Evolutionary conservation across 2,888 invertebrate species (phyloP), one percentile per base, ranked within the genome.

Genomic region (Eulithis testata): DNA sequence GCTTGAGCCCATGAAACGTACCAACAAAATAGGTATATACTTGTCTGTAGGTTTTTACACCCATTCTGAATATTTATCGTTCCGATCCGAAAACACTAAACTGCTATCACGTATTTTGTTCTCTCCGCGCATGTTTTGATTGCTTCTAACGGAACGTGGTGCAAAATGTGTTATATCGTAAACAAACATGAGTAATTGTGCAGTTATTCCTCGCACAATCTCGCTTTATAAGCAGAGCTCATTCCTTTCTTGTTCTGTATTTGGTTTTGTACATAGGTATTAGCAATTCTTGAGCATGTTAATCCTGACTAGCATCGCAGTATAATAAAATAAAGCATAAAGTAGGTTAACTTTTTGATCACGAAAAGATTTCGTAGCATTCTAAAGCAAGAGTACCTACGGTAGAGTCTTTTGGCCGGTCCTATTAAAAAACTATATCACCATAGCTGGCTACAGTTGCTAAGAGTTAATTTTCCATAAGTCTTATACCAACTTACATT

Each of bases 171-270:
- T 77, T 77, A 71, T 76, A 74, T 74, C 72, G 75, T 82, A 83
- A 83, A 83, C 82, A 83, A 80, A 74, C 75, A 79, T 84, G 84
- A 83, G 79, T 82, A 82, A 83, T 76, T 76, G 74, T 71, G 69
- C 72, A 78, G 77, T 77, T 79, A 83, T 80, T 79, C 73, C 69
- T 76, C 74, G 68, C 72, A 78, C 79, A 76, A 76, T 80, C 76
- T 75, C 70, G 70, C 77, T 78, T 73, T 77, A 78, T 80, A 78
- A 71, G 77, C 75, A 60, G 49, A 71, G 69, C 68, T 73, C 77
- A 78, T 81, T 77, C 75, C 72, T 73, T 72, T 69, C 76, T 76
- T 73, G 75, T 76, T 76, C 78, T 79, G 71, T 78, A 78, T 80
- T 82, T 75, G 79, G 80, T 40, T 40, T 71, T 75, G 66, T 55